phyloP scores from a whole-genome alignment of 2,797 vertebrate genomes.

The Cynopterus sphinx region DNA sequence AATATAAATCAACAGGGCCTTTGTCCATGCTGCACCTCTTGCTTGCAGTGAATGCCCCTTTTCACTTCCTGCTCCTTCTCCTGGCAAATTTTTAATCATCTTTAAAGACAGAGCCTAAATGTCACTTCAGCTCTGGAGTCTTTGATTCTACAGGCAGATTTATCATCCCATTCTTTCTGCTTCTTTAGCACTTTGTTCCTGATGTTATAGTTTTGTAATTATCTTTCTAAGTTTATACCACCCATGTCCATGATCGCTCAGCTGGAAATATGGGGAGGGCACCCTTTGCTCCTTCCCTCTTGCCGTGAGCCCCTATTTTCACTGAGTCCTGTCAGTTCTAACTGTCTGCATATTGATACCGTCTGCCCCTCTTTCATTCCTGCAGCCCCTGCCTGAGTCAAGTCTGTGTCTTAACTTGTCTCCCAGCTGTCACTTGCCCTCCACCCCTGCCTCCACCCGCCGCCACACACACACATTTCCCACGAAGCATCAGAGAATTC shows the following conservation, averaged over 20 bases:
- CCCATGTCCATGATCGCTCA: not conserved
- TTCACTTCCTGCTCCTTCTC: constrained; percentile 5
- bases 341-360: not conserved
- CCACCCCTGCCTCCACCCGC: rapidly evolving
- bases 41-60: not conserved
- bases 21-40: constrained; percentile 13
- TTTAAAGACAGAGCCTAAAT: constrained; percentile 49
- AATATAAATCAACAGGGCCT: not conserved
- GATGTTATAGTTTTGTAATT: not conserved
- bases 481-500: not conserved
- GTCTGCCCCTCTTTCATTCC: not conserved
- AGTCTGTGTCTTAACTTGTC: not conserved
- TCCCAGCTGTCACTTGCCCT: not conserved
- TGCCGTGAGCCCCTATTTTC: not conserved
- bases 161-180: constrained; percentile 19
- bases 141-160: constrained; percentile 18
- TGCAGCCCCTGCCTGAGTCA: not conserved
- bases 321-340: not conserved
- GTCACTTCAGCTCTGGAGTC: not conserved
- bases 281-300: not conserved
- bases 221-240: not conserved
- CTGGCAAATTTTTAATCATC: constrained; percentile 56
- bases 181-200: not conserved
- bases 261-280: not conserved
- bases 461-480: not conserved